Percentiles rank a stretch among this genome's conserved stretches.
These are phyloP conservation scores for Nibea coibor DNA, from an alignment of 2,113 vertebrate genomes.

Conservation along the genomic window DNA sequence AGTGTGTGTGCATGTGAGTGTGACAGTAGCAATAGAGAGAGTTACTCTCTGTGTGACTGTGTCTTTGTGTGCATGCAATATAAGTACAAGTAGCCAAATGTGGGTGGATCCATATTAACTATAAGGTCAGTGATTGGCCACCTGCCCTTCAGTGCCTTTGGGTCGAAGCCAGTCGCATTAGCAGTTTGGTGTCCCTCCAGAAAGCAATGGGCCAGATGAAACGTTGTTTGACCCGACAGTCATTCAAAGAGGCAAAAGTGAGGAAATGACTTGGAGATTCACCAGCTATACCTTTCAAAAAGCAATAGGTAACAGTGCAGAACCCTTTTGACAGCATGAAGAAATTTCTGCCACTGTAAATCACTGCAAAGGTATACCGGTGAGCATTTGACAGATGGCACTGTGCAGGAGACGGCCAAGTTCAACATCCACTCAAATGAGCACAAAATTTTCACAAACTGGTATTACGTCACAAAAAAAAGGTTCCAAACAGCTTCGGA, in stretches of 20 bases:
- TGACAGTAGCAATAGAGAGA: conserved; percentile 1
- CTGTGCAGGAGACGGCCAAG: conserved; percentile 3
- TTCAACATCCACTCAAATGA: conserved; percentile 36
- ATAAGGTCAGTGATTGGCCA: conserved; percentile 61
- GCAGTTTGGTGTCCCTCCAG: conserved; percentile 54
- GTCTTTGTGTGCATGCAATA: conserved; percentile 15
- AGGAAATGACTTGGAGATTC: conserved; percentile 49
- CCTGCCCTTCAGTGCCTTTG: conserved; percentile 46
- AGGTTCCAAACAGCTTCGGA: not conserved
- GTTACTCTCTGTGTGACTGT: not conserved
- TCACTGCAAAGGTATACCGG: conserved; percentile 6
- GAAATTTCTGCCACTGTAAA: conserved; percentile 37
- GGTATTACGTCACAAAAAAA: not conserved
- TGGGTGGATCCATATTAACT: conserved; percentile 42
- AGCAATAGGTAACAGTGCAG: conserved; percentile 19
- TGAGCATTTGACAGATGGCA: conserved; percentile 34
- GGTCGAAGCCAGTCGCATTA: conserved; percentile 62
- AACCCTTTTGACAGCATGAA: conserved; percentile 28
- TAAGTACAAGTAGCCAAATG: conserved; percentile 30
- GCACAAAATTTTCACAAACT: conserved; percentile 29
- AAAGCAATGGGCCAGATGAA: conserved; percentile 52
- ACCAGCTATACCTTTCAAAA: conserved; percentile 35
- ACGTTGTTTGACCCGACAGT: conserved; percentile 55
- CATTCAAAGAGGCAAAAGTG: conserved; percentile 38
- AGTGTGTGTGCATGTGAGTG: conserved; percentile 25